A percentile compares a stretch with the other conserved stretches of the same genome.
Conservation (phyloP, 2,888 invertebrate species). For the Carterocephalus palaemon region DNA sequence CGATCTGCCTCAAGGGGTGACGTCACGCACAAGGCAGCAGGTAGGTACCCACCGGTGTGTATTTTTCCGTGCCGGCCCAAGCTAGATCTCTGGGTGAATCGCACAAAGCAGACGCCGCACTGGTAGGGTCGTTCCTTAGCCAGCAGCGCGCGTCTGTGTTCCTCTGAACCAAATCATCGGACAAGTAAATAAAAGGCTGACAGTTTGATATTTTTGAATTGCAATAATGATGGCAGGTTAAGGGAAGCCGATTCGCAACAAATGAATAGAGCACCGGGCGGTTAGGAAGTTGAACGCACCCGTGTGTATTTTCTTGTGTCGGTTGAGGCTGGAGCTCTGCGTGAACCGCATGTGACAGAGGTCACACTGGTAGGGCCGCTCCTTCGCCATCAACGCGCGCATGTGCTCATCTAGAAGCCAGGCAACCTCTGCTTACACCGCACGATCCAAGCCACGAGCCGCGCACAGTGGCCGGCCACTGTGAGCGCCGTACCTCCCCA, state of each 20-base stretch:
- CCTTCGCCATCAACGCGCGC: constrained; percentile 77
- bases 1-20: constrained; percentile 65
- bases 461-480: constrained; percentile 57
- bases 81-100: constrained; percentile 84
- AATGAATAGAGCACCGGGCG: constrained; percentile 46
- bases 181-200: constrained; percentile 43
- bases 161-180: constrained; percentile 69
- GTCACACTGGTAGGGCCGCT: constrained; percentile 82
- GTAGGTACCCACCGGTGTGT: constrained; percentile 76
- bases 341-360: constrained; percentile 84
- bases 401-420: constrained; percentile 78
- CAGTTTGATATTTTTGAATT: constrained; percentile 21
- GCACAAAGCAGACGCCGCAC: constrained; percentile 82
- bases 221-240: too few relatives aligned
- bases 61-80: constrained; percentile 83
- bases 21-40: constrained; percentile 58
- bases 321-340: constrained; percentile 85
- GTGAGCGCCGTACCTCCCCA: too few relatives aligned
- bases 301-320: constrained; percentile 85
- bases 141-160: constrained; percentile 71
- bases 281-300: constrained; percentile 67
- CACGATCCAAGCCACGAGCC: constrained; percentile 36
- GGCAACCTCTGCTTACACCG: constrained; percentile 53
- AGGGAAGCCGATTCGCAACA: constrained; percentile 36
- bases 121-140: constrained; percentile 79